Evolutionary conservation across 2,797 vertebrate species (phyloP).

Genomic region (Synanceia verrucosa): DNA sequence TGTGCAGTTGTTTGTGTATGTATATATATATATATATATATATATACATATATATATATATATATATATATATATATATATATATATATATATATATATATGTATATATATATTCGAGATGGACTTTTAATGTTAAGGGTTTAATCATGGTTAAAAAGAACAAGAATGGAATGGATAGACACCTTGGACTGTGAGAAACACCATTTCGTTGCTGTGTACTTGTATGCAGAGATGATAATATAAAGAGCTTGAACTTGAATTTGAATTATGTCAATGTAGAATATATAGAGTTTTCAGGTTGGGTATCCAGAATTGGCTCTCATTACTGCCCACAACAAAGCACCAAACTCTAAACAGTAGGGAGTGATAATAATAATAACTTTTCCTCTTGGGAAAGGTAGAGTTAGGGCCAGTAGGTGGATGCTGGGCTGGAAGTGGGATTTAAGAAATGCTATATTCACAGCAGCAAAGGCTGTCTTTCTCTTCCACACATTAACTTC

Average conservation of each 20-base stretch:
- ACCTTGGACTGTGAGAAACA: no score
- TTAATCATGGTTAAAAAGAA: neutral
- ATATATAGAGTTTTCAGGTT: slow-evolving; percentile 14
- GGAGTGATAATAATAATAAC: slow-evolving; percentile 12
- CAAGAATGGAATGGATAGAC: slow-evolving; percentile 5
- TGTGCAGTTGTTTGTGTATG: neutral
- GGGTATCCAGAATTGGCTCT: slow-evolving; percentile 17
- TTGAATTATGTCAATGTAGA: slow-evolving; percentile 4
- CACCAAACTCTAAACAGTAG: slow-evolving; percentile 23
- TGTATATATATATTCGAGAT: no score
- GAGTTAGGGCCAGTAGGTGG: neutral
- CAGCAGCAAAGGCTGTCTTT: neutral
- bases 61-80: neutral
- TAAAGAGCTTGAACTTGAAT: no score
- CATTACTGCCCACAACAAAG: slow-evolving; percentile 13
- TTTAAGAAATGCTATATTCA: neutral
- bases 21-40: neutral
- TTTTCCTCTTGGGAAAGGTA: neutral
- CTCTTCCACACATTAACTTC: neutral
- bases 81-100: neutral
- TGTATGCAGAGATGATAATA: no score
- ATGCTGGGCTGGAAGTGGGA: neutral
- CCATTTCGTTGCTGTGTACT: no score
- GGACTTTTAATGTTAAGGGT: neutral
- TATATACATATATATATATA: neutral